These are phyloP conservation scores for Aplochiton taeniatus DNA, from an alignment of 2,797 vertebrate genomes.

Conservation along the genomic window DNA sequence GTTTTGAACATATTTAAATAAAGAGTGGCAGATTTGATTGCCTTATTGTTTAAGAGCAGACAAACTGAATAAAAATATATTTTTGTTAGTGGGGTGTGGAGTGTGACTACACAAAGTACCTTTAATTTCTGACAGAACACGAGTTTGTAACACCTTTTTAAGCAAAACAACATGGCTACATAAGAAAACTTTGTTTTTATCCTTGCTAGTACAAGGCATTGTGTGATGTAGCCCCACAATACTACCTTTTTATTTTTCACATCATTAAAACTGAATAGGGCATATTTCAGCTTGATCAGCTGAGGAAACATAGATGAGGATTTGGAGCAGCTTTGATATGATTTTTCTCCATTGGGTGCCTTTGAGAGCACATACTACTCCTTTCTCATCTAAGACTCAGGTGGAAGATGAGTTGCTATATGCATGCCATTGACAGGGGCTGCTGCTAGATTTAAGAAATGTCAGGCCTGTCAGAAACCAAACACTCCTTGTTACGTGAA, in stretches of 20 bases:
- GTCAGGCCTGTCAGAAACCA: slow-evolving; percentile 58
- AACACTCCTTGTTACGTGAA: slow-evolving; percentile 34
- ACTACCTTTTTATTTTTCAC: slow-evolving; percentile 19
- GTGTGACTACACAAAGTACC: no score
- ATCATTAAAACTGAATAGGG: slow-evolving; percentile 32
- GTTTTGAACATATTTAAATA: no score
- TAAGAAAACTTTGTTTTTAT: neutral
- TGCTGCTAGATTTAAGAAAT: slow-evolving; percentile 52
- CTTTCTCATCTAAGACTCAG: slow-evolving; percentile 37
- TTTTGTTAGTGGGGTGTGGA: no score
- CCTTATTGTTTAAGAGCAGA: no score
- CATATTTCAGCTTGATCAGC: slow-evolving; percentile 35
- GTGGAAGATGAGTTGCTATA: slow-evolving; percentile 34
- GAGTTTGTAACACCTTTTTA: no score
- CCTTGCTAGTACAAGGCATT: neutral
- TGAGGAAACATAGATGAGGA: slow-evolving; percentile 19
- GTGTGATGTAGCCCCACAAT: neutral
- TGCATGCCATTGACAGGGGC: slow-evolving; percentile 49
- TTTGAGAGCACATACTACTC: slow-evolving; percentile 44
- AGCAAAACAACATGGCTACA: neutral
- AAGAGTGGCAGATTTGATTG: no score
- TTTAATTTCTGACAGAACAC: no score
- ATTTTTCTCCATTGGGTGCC: slow-evolving; percentile 43
- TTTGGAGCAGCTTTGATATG: slow-evolving; percentile 48
- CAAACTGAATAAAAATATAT: no score